Percentiles rank a stretch among this genome's conserved stretches.
Evolutionary conservation across 2,888 invertebrate species (phyloP).

Genomic region (Dolichomitus sp.): DNA sequence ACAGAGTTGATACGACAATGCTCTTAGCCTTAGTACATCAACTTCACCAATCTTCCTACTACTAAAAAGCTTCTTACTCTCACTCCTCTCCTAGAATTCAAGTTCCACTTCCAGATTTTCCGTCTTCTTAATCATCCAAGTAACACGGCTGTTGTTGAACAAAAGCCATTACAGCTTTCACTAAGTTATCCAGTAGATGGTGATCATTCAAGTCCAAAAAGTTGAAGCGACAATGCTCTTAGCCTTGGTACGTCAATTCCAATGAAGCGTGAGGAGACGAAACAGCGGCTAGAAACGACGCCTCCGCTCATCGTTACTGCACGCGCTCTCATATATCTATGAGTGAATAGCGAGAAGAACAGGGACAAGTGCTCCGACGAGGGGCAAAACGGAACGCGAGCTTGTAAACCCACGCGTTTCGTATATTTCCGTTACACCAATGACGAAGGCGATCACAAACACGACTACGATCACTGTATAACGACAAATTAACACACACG

Average conservation of each 20-base stretch:
- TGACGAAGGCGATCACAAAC: slow-evolving; percentile 24
- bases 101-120: neutral
- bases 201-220: neutral
- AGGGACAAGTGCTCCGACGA: neutral
- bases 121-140: neutral
- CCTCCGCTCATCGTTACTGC: neutral
- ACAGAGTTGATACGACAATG: too few relatives aligned
- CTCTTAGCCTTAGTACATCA: too few relatives aligned
- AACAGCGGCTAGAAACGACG: neutral
- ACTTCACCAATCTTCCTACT: too few relatives aligned
- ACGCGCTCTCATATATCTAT: slow-evolving; percentile 26
- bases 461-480: neutral
- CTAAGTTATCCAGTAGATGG: neutral
- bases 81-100: too few relatives aligned
- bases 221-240: slow-evolving; percentile 15
- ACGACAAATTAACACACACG: slow-evolving; percentile 14
- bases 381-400: slow-evolving; percentile 8
- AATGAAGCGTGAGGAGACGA: slow-evolving; percentile 5
- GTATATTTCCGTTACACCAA: slow-evolving; percentile 60
- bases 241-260: slow-evolving; percentile 41
- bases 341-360: slow-evolving; percentile 18
- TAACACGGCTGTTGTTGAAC: neutral
- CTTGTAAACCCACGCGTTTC: slow-evolving; percentile 45
- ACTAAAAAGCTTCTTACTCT: too few relatives aligned
- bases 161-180: neutral